Base-by-base conservation (phyloP, 2,113 vertebrate genomes). In the Lynx canadensis region DNA sequence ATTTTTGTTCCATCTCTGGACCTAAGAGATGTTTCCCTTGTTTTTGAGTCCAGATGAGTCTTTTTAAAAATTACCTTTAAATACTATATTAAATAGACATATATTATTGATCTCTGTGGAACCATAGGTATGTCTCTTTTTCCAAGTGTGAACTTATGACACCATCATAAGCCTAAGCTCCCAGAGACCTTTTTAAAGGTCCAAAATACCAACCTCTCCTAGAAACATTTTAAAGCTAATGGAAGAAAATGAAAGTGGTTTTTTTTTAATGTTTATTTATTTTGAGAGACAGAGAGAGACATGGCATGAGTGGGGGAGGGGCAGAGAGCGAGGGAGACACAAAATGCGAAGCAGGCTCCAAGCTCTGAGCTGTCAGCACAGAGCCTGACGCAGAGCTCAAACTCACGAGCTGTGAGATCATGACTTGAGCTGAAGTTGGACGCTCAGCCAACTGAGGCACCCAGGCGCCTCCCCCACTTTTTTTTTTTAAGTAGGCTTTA, bases 171-270 rank as follows among this genome's bases (percentile, higher is more conserved):
- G 80, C 66, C 52, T 92, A 65, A 92, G 38, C 45, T 82, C 48
- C 74, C 89, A 83, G 38, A 74, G n/a, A 57, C 57, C 48, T 95
- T 92, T 90, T 74, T 48, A 86, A 89, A 95, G 31, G 74, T 33
- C 31, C 71, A 85, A 92, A 95, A 97, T 86, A 33, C 45, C 25
- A 73, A 50, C 45, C 23, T 90, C 55, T 90, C 66, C 82, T 57
- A 85, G 52, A 73, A 97, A 73, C 45, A 95, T 89, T 79, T 85
- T 82, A 94, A 93, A 79, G 91, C 50, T 90, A 85, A 94, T 85
- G 71, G 31, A 89, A 84, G 27, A 36, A 80, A 85, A 80, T 48
- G 48, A 79, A 94, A 55, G 3, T 69, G 57, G 3, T 60, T 60
- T 60, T 60, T 1, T 60, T 60, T 60, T 9, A 8, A 23, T 60